phyloP scores from a whole-genome alignment of 2,888 invertebrate genomes.

The Zeuzera pyrina region DNA sequence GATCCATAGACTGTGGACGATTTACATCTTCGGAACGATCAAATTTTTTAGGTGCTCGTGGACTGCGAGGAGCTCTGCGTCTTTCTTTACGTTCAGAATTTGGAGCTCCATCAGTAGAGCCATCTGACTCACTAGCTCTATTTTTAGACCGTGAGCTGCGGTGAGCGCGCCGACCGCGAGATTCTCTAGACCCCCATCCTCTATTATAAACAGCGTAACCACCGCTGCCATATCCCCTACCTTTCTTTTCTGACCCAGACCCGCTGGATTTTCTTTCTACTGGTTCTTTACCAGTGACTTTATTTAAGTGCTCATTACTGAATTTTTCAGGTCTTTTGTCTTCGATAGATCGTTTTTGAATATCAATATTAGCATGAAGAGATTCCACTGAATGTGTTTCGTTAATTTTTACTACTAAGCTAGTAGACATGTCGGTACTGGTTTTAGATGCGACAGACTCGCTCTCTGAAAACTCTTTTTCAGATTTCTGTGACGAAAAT shows the following conservation, averaged over 20 bases:
- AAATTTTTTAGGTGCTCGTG: conserved; percentile 74
- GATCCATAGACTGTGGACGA: conserved; percentile 30
- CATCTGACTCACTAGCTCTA: conserved; percentile 80
- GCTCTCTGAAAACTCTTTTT: conserved; percentile 50
- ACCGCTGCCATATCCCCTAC: conserved; percentile 57
- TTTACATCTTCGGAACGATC: conserved; percentile 71
- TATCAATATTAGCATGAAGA: conserved; percentile 29
- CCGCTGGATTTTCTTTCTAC: conserved; percentile 60
- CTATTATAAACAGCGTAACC: conserved; percentile 61
- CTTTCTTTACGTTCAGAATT: conserved; percentile 65
- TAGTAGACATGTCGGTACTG: conserved; percentile 29
- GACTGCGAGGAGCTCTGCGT: conserved; percentile 68
- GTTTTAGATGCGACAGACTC: conserved; percentile 48
- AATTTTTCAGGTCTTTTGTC: conserved; percentile 50
- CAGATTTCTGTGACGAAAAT: conserved; percentile 41
- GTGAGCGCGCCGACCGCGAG: conserved; percentile 64
- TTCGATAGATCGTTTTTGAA: conserved; percentile 38
- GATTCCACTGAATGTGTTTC: conserved; percentile 39
- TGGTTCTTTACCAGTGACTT: conserved; percentile 61
- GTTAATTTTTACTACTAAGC: conserved; percentile 28
- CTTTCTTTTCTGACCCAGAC: conserved; percentile 67
- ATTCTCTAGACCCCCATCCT: conserved; percentile 62
- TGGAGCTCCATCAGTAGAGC: conserved; percentile 80
- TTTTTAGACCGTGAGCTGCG: conserved; percentile 61
- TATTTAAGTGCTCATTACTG: conserved; percentile 52